These are phyloP conservation scores for Drosophila tanythrix DNA, from an alignment of 2,888 invertebrate species.

Conservation along the genomic window DNA sequence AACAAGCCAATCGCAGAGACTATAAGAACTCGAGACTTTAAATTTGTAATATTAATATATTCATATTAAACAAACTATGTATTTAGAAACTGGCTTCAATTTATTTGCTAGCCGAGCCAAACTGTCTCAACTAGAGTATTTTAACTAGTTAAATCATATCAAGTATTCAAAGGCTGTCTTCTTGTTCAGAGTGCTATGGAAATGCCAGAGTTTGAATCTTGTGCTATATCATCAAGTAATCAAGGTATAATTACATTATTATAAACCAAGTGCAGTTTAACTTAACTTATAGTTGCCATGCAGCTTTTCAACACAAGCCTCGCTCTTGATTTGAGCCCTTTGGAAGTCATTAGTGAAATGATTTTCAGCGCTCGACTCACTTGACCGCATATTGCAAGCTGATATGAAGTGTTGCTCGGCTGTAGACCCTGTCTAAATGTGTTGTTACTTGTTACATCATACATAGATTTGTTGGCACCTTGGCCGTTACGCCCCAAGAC, in stretches of 20 bases:
- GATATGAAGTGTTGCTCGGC: slow-evolving; percentile 15
- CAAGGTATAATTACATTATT: neutral
- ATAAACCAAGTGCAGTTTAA: neutral
- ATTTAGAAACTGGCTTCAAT: neutral
- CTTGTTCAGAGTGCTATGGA: neutral
- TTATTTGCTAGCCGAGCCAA: neutral
- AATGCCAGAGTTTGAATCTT: neutral
- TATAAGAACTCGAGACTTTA: neutral
- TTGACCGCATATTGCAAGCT: slow-evolving; percentile 17
- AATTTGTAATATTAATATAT: neutral
- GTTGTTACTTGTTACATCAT: slow-evolving; percentile 19
- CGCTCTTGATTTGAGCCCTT: neutral
- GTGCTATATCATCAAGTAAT: neutral
- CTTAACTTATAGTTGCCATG: neutral
- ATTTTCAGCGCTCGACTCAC: slow-evolving; percentile 3
- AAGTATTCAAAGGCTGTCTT: neutral
- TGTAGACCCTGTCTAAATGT: slow-evolving; percentile 2
- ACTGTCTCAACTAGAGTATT: neutral
- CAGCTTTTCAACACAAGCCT: neutral
- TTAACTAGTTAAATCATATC: neutral
- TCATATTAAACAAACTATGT: neutral
- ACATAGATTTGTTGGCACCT: slow-evolving; percentile 34
- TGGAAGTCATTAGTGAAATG: slow-evolving; percentile 3
- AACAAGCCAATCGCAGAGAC: neutral
- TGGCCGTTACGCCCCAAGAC: slow-evolving; percentile 37